These are phyloP conservation scores for Chaenodraco wilsoni DNA, from an alignment of 2,797 vertebrate species.

Conservation along the genomic window DNA sequence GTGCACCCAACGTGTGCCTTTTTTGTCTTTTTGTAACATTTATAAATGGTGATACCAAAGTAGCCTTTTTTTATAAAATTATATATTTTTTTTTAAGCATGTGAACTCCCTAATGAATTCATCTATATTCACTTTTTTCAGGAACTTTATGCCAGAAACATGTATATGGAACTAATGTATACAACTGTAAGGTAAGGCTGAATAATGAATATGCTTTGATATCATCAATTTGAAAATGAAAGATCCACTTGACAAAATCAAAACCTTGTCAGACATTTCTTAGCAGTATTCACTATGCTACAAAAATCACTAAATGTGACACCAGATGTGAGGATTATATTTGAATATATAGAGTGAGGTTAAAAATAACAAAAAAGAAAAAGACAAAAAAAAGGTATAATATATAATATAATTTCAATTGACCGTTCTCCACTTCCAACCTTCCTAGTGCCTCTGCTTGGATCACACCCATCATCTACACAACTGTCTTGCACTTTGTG, in stretches of 20 bases:
- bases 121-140: neutral
- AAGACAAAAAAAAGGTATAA: neutral
- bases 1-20: neutral
- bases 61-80: neutral
- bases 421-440: neutral
- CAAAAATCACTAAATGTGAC: neutral
- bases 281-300: neutral
- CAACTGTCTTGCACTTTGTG: neutral
- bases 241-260: neutral
- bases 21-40: neutral
- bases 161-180: conserved; percentile 1
- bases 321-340: neutral
- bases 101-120: conserved; percentile 6
- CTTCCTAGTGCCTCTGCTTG: neutral
- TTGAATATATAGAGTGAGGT: neutral
- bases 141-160: neutral
- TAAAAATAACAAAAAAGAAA: neutral
- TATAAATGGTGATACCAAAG: neutral
- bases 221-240: neutral
- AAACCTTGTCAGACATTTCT: neutral
- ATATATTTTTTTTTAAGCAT: conserved; percentile 4
- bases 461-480: neutral
- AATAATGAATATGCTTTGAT: neutral
- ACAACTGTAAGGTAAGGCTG: neutral
- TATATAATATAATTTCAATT: no score